Evolutionary conservation across 2,113 vertebrate genomes (phyloP).

Genomic region (Centropus bengalensis): DNA sequence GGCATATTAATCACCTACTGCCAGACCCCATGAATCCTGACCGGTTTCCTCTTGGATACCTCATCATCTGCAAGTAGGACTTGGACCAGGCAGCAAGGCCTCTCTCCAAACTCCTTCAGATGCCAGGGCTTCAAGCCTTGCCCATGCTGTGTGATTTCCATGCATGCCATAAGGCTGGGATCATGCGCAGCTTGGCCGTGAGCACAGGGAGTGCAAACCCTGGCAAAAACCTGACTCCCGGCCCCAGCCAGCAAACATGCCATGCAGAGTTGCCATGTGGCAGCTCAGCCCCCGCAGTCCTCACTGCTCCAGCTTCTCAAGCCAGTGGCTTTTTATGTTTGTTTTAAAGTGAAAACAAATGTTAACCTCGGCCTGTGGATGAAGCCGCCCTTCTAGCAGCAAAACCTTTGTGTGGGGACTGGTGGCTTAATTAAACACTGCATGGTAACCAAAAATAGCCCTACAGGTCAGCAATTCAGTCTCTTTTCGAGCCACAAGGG

Average conservation of each 20-base stretch:
- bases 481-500: not conserved
- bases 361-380: not conserved
- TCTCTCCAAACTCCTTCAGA: slow-evolving; percentile 9
- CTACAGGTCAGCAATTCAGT: not conserved
- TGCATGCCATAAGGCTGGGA: not conserved
- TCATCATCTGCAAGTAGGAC: slow-evolving; percentile 6
- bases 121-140: not conserved
- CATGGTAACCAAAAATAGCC: not conserved
- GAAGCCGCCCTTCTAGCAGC: not conserved
- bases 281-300: not conserved
- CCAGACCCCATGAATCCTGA: not conserved
- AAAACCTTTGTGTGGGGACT: not conserved
- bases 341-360: not conserved
- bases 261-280: not conserved
- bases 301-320: not conserved
- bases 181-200: not conserved
- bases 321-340: not conserved
- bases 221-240: not conserved
- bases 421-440: not conserved
- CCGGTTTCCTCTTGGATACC: not conserved
- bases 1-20: slow-evolving; percentile 20
- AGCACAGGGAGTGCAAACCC: not conserved
- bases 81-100: not conserved
- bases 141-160: not conserved
- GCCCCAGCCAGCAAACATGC: accelerated